These are phyloP conservation scores for Pomacea canaliculata DNA, from an alignment of 2,888 invertebrate genomes.

Conservation along the genomic window DNA sequence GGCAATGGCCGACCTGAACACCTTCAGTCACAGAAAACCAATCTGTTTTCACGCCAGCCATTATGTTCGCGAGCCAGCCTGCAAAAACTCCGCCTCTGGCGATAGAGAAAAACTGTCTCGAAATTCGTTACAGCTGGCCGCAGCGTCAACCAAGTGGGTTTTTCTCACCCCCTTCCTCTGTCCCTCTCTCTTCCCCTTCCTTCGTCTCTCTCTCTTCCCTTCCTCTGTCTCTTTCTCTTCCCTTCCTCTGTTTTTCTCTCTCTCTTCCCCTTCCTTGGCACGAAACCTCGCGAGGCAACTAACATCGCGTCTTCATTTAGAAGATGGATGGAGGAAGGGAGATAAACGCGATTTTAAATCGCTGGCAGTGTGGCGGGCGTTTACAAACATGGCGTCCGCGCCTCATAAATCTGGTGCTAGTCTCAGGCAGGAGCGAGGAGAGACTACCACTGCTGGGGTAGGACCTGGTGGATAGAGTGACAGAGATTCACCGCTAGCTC, in stretches of 20 bases:
- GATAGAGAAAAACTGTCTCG: neutral
- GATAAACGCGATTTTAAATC: constrained; percentile 13
- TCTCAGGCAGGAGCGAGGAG: no score
- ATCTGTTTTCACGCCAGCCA: neutral
- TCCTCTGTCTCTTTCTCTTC: neutral
- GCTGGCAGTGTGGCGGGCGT: constrained; percentile 5
- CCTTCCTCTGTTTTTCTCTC: neutral
- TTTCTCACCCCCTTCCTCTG: neutral
- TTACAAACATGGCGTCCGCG: neutral
- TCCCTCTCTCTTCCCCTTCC: neutral
- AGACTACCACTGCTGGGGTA: no score
- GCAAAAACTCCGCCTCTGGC: neutral
- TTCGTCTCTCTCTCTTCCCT: neutral
- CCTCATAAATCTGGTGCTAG: no score
- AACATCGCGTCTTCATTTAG: constrained; percentile 10
- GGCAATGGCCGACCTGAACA: neutral
- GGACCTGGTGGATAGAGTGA: no score
- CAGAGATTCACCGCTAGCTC: no score
- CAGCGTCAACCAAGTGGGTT: neutral
- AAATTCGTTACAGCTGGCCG: constrained; percentile 2
- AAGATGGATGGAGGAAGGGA: constrained; percentile 14
- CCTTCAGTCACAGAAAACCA: no score
- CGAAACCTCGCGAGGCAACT: neutral
- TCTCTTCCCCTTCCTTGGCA: neutral
- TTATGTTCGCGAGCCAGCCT: neutral